Percentiles rank a stretch among this genome's conserved stretches.
Evolutionary conservation across 2,797 vertebrate species (phyloP).

Genomic region (Xyrichtys novacula): DNA sequence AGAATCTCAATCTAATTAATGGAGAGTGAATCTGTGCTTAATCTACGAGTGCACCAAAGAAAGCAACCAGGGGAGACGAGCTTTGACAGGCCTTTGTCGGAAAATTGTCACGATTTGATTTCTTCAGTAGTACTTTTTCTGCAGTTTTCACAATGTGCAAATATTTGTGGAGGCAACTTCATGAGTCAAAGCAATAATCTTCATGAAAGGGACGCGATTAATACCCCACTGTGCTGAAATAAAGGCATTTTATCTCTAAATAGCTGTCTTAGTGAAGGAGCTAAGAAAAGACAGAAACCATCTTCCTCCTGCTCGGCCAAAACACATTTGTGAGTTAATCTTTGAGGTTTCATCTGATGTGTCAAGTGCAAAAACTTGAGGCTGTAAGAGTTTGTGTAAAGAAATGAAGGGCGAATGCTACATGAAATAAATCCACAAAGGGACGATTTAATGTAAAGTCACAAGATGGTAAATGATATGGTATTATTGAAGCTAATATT

Average conservation of each 20-base stretch:
- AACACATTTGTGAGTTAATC: not conserved
- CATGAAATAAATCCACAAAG: no score
- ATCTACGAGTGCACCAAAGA: not conserved
- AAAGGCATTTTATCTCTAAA: conserved; percentile 21
- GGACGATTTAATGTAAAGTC: no score
- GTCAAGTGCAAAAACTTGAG: not conserved
- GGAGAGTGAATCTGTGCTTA: not conserved
- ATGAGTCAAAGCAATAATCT: conserved; percentile 11
- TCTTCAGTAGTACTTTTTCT: not conserved
- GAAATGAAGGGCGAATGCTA: not conserved
- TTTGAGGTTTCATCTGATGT: not conserved
- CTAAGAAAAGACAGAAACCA: not conserved
- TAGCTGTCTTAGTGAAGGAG: not conserved
- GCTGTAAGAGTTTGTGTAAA: conserved; percentile 1
- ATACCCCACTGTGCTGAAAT: conserved; percentile 20
- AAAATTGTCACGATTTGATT: conserved; percentile 16
- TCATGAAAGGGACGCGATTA: conserved; percentile 20
- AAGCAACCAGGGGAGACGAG: not conserved
- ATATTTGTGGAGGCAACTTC: conserved; percentile 20
- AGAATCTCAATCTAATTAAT: conserved; percentile 15
- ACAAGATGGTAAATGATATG: not conserved
- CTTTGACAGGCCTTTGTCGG: conserved; percentile 5
- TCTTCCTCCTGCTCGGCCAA: not conserved
- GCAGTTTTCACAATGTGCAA: not conserved
- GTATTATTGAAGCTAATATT: no score